Evolutionary conservation across 2,797 vertebrate genomes (phyloP).

Genomic region (Sebastes cheni): DNA sequence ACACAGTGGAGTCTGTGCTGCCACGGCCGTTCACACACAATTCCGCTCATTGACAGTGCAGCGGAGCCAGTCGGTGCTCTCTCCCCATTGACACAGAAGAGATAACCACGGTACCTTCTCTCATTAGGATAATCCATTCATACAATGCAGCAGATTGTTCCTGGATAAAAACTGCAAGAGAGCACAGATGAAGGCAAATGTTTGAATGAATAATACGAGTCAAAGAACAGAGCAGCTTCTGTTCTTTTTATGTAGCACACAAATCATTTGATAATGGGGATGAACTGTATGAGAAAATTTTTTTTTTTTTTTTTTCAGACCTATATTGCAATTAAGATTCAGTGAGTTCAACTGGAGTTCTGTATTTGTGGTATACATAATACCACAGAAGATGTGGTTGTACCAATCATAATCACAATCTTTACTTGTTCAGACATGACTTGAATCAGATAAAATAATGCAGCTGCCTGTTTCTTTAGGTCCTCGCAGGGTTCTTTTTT

Average conservation of each 20-base stretch:
- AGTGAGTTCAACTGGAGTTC: too few species aligned
- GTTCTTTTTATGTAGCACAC: background rate
- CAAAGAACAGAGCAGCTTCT: constrained; percentile 9
- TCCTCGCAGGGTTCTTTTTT: too few species aligned
- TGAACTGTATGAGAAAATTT: too few species aligned
- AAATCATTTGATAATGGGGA: background rate
- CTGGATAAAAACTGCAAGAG: background rate
- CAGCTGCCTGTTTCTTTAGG: too few species aligned
- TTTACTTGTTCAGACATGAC: too few species aligned
- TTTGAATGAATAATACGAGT: constrained; percentile 10
- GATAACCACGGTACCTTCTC: constrained; percentile 14
- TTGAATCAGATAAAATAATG: too few species aligned
- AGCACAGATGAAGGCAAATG: background rate
- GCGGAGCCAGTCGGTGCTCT: constrained; percentile 53
- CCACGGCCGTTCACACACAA: constrained; percentile 20
- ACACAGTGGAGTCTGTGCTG: constrained; percentile 10
- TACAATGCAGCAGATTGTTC: constrained; percentile 44
- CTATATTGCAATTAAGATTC: too few species aligned
- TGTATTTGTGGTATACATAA: too few species aligned
- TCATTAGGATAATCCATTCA: constrained; percentile 4
- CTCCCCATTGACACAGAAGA: constrained; percentile 30
- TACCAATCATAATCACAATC: too few species aligned
- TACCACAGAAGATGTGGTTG: too few species aligned
- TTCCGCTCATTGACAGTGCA: constrained; percentile 36
- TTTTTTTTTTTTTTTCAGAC: too few species aligned